phyloP scores from a whole-genome alignment of 2,113 vertebrate genomes.

The Paramormyrops kingsleyae region DNA sequence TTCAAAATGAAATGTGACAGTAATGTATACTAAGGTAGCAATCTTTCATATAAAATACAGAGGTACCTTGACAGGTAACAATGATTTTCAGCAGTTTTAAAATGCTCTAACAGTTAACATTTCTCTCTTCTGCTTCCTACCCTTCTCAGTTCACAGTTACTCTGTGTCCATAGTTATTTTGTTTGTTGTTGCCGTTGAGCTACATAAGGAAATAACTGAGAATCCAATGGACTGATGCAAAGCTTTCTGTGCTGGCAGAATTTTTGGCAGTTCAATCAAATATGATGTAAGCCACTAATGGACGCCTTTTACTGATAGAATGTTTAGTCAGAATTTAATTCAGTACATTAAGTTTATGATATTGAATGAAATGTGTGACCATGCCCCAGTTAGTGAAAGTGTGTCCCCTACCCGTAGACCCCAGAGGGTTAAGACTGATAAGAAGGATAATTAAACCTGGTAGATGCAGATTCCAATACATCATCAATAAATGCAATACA shows the following conservation, averaged over 20 bases:
- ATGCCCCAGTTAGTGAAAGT: too few species aligned
- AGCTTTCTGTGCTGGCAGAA: neutral
- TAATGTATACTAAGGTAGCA: neutral
- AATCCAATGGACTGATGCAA: neutral
- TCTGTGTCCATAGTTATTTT: neutral
- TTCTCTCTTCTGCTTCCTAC: neutral
- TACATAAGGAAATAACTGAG: neutral
- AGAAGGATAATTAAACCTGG: neutral
- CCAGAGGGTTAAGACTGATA: neutral
- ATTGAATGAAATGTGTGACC: neutral
- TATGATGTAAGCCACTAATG: neutral
- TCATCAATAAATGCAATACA: conserved; percentile 32
- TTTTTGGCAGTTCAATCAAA: neutral
- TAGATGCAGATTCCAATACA: neutral
- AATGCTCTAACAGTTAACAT: neutral
- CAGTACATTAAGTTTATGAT: neutral
- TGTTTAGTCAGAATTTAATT: neutral
- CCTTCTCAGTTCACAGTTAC: neutral
- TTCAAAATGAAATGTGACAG: conserved; percentile 9
- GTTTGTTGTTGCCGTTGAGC: neutral
- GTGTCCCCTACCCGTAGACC: too few species aligned
- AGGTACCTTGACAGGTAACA: conserved; percentile 1
- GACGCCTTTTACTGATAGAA: neutral
- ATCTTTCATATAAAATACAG: neutral
- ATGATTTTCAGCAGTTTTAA: neutral